Evolutionary conservation across 2,888 invertebrate genomes (phyloP), one percentile per base, ranked within the genome.

Genomic region (Cyclophora punctaria): DNA sequence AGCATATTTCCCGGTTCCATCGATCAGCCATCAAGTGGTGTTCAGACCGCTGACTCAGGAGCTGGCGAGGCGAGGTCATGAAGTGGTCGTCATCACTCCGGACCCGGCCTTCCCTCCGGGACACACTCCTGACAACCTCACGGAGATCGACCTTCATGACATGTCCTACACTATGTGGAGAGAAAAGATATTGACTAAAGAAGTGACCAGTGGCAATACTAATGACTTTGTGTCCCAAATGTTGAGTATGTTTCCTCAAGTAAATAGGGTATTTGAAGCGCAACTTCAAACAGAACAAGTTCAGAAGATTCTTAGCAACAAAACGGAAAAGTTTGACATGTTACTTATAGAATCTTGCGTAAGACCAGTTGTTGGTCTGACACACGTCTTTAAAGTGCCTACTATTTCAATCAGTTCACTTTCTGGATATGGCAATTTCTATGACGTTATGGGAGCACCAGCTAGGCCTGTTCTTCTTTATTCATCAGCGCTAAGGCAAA

Each of bases 91-190:
- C 0, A 50, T 73, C 0, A 75, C 73, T 1, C 48, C 74, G 2
- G 69, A 75, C 48, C 71, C 74, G 0, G 59, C 54, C 1, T 69
- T 56, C 37, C 50, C 60, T 3, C 63, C 64, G 48, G 64, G 63
- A 4, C 7, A 60, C 35, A 34, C 59, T 0, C 70, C 71, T 3
- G 41, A 35, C n/a, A 75, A 77, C 47, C 41, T 73, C 3, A 75
- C 64, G 7, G 74, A 76, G 62, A 70, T 78, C 3, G 71, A 75
- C 7, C 52, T 74, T 0, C 73, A 74, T 37, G 69, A 74, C 48
- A 41, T 67, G 1, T 71, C 75, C 0, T 71, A 75, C 45, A 35
- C 53, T 7, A 42, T 51, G 2, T 64, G 66, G 67, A 50, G 35
- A n/a, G 45, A 55, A 7, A 20, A 4, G 3, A 44, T 53, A 42